phyloP scores from a whole-genome alignment of 2,113 vertebrate genomes.

The Tragelaphus buxtoni region DNA sequence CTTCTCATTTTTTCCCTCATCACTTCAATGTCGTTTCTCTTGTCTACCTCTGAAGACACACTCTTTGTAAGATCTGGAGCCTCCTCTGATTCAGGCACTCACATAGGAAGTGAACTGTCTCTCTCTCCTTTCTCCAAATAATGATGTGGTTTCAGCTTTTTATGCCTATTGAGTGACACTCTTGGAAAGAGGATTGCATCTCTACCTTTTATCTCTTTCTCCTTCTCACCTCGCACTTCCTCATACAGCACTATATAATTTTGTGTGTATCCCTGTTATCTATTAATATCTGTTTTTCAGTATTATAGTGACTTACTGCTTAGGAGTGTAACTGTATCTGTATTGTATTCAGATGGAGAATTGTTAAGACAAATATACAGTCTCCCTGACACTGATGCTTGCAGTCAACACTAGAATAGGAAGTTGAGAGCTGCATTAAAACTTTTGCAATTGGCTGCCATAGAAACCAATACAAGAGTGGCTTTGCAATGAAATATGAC shows the following conservation, averaged over 20 bases:
- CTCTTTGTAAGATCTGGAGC: neutral
- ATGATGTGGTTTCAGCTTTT: neutral
- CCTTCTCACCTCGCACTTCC: neutral
- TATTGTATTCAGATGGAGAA: neutral
- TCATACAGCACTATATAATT: neutral
- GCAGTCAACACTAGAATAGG: neutral
- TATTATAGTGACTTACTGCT: neutral
- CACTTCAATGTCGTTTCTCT: neutral
- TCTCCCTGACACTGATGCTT: neutral
- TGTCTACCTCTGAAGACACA: neutral
- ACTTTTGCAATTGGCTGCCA: conserved; percentile 35
- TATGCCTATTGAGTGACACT: neutral
- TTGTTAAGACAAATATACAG: conserved; percentile 14
- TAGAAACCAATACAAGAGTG: conserved; percentile 26
- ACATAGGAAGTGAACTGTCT: neutral
- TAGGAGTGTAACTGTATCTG: neutral
- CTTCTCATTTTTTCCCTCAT: neutral
- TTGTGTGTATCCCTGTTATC: neutral
- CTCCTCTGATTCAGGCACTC: neutral
- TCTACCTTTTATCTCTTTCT: neutral
- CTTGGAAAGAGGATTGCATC: neutral
- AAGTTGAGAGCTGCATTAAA: conserved; percentile 6
- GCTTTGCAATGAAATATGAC: conserved; percentile 39
- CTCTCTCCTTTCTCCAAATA: neutral
- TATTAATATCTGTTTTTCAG: neutral